Conservation (phyloP, 2,888 invertebrate genomes). For the Silvanus unidentatus region DNA sequence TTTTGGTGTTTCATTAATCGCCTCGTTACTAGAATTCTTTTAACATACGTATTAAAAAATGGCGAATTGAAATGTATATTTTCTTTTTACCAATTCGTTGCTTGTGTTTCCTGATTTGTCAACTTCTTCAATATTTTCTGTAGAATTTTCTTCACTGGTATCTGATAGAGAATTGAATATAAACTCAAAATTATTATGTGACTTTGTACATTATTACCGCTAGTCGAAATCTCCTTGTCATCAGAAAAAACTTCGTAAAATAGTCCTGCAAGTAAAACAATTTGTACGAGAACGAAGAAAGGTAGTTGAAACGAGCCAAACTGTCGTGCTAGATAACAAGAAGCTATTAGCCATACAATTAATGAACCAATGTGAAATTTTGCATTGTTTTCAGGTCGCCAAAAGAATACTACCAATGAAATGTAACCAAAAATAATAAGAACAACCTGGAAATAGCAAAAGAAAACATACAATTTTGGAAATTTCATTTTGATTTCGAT, state of each 20-base stretch:
- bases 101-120: no score
- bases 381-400: conserved; percentile 65
- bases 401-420: conserved; percentile 63
- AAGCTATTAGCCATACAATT: conserved; percentile 68
- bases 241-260: conserved; percentile 55
- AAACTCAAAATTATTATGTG: background rate
- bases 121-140: no score
- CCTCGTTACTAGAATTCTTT: no score
- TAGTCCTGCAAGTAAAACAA: conserved; percentile 62
- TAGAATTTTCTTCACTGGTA: no score
- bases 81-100: no score
- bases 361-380: conserved; percentile 65
- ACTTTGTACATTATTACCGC: conserved; percentile 39
- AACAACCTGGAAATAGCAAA: conserved; percentile 54
- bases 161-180: no score
- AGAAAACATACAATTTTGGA: conserved; percentile 4
- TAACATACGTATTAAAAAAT: no score
- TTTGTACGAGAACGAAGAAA: conserved; percentile 63
- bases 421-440: conserved; percentile 64
- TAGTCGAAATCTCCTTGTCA: conserved; percentile 49
- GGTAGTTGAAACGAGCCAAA: conserved; percentile 73
- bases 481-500: conserved; percentile 1
- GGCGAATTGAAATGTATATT: no score
- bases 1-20: background rate
- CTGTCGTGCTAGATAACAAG: conserved; percentile 69